Conservation (phyloP, 2,888 invertebrate genomes). For the Synanthedon andrenaeformis region DNA sequence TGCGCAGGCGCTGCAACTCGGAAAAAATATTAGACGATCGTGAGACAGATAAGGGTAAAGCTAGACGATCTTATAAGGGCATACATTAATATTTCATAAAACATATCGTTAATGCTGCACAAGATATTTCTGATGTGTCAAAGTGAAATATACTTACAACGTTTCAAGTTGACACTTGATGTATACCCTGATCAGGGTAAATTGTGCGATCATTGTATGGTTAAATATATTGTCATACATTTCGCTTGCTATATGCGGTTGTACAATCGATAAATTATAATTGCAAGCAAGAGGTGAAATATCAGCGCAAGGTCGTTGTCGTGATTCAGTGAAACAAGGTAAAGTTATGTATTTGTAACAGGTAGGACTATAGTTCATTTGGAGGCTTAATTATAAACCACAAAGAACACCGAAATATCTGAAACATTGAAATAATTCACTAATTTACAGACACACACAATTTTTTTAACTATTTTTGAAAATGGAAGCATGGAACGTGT, state of each 20-base stretch:
- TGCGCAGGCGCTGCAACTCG: not conserved
- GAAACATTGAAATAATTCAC: too few relatives aligned
- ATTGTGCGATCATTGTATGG: constrained; percentile 7
- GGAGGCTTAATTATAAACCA: too few relatives aligned
- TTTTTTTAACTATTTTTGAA: too few relatives aligned
- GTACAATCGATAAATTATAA: constrained; percentile 7
- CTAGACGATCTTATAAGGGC: constrained; percentile 22
- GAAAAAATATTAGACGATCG: not conserved
- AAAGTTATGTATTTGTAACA: not conserved
- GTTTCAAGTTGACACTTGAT: constrained; percentile 28
- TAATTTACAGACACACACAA: too few relatives aligned
- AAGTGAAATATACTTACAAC: constrained; percentile 43
- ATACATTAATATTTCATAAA: constrained; percentile 40
- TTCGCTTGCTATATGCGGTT: constrained; percentile 2
- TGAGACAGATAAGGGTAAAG: constrained; percentile 20
- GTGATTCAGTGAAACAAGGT: not conserved
- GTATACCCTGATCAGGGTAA: constrained; percentile 2
- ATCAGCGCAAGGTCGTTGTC: not conserved
- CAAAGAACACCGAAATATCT: too few relatives aligned
- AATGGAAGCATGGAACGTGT: too few relatives aligned
- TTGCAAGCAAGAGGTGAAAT: constrained; percentile 6
- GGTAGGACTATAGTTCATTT: not conserved
- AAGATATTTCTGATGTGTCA: constrained; percentile 42
- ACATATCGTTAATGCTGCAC: constrained; percentile 24
- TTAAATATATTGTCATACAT: constrained; percentile 3